phyloP scores from a whole-genome alignment of 2,888 invertebrate genomes.

The Nemotelus pantherinus region DNA sequence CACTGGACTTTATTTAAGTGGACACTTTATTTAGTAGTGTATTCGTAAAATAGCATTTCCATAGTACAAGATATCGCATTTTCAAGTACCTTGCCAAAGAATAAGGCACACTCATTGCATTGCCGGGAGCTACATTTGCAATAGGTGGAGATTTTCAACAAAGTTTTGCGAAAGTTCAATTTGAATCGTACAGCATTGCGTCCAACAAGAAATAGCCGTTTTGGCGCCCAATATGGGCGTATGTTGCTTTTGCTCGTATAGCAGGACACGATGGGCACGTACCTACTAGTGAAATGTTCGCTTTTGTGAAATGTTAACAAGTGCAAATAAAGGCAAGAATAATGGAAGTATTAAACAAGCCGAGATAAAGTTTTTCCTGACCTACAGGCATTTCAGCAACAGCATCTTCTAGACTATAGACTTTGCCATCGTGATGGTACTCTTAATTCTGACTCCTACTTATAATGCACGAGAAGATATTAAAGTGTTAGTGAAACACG shows the following conservation, averaged over 20 bases:
- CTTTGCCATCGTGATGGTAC: too few relatives aligned
- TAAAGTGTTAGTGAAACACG: too few relatives aligned
- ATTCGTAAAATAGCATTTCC: background rate
- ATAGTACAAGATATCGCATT: background rate
- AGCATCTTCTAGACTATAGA: too few relatives aligned
- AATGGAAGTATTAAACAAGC: constrained; percentile 15
- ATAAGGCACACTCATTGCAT: background rate
- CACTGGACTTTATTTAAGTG: too few relatives aligned
- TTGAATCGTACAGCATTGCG: background rate
- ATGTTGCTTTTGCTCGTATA: background rate
- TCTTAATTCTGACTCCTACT: too few relatives aligned
- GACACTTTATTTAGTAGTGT: too few relatives aligned
- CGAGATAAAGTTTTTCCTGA: background rate
- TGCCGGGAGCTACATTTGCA: background rate
- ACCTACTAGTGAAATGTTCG: constrained; percentile 8
- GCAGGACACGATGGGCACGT: background rate
- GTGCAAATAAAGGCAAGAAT: constrained; percentile 17
- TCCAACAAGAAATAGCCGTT: background rate
- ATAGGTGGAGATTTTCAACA: background rate
- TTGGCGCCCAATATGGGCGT: background rate
- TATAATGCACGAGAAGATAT: too few relatives aligned
- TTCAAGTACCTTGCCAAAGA: background rate
- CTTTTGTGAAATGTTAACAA: constrained; percentile 24
- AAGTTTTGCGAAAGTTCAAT: background rate
- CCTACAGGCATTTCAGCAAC: background rate